These are phyloP conservation scores for Euplagia quadripunctaria DNA, from an alignment of 2,888 invertebrate genomes.

Conservation along the genomic window DNA sequence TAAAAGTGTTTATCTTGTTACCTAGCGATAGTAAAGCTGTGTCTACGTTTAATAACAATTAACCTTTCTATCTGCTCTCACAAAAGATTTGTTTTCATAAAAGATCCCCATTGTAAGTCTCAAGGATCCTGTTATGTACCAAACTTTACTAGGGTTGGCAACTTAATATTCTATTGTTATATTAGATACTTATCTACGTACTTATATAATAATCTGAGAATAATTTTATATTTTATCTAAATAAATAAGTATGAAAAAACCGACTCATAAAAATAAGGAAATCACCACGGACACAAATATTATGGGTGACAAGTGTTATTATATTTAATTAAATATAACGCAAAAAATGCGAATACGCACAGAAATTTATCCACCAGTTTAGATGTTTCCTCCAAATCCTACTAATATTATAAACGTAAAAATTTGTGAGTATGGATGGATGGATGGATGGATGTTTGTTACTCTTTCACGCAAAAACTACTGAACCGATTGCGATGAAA, in stretches of 20 bases:
- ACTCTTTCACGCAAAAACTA: too few relatives aligned
- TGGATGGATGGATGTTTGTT: too few relatives aligned
- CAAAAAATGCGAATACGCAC: background rate
- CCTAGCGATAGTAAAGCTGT: conserved; percentile 21
- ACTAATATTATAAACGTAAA: too few relatives aligned
- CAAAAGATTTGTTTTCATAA: conserved; percentile 47
- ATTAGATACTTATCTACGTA: background rate
- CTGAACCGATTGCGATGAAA: too few relatives aligned
- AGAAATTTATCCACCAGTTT: background rate
- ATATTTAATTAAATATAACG: background rate
- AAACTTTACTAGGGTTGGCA: conserved; percentile 31
- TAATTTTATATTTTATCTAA: too few relatives aligned
- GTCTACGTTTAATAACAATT: conserved; percentile 47
- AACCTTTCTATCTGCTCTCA: conserved; percentile 37
- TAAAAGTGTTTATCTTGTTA: conserved; percentile 30
- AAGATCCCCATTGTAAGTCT: conserved; percentile 42
- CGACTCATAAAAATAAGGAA: too few relatives aligned
- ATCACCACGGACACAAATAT: too few relatives aligned
- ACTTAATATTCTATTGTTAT: background rate
- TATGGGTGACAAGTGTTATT: background rate
- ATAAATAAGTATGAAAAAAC: too few relatives aligned
- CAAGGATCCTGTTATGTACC: conserved; percentile 29
- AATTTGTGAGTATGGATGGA: too few relatives aligned
- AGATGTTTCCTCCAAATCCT: background rate
- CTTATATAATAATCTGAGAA: too few relatives aligned